A percentile compares a stretch with the other conserved stretches of the same genome.
Conservation (phyloP, 2,113 vertebrate species). For the Stegastes partitus region DNA sequence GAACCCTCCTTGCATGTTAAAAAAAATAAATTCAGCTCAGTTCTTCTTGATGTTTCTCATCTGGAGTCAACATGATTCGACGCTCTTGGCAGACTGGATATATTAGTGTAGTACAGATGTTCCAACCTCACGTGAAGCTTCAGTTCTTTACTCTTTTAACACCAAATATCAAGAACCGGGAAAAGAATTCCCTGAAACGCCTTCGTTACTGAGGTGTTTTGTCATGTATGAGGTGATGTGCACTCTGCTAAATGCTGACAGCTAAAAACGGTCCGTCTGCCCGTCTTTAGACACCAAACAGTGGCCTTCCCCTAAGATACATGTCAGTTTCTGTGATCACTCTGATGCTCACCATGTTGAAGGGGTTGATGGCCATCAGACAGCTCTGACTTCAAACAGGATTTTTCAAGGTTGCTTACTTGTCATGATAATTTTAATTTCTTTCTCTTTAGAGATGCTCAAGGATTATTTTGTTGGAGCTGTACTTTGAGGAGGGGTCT, state of each 20-base stretch:
- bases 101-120: constrained; percentile 13
- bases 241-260: constrained; percentile 50
- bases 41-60: neutral
- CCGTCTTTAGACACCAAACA: constrained; percentile 22
- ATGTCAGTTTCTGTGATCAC: constrained; percentile 24
- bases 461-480: constrained; percentile 36
- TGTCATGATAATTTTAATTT: constrained; percentile 50
- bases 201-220: constrained; percentile 29
- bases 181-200: constrained; percentile 8
- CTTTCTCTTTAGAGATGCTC: constrained; percentile 46
- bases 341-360: constrained; percentile 25
- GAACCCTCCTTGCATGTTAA: neutral
- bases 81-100: constrained; percentile 1
- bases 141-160: constrained; percentile 13
- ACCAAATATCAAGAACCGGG: constrained; percentile 5
- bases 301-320: constrained; percentile 35
- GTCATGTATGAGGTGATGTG: constrained; percentile 37
- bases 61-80: neutral
- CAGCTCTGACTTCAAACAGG: constrained; percentile 48
- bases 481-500: constrained; percentile 42
- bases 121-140: constrained; percentile 3
- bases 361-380: constrained; percentile 37
- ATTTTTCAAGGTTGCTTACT: constrained; percentile 46
- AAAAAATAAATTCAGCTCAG: neutral
- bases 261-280: constrained; percentile 34